phyloP scores from a whole-genome alignment of 2,113 vertebrate genomes.

The Embiotoca jacksoni region DNA sequence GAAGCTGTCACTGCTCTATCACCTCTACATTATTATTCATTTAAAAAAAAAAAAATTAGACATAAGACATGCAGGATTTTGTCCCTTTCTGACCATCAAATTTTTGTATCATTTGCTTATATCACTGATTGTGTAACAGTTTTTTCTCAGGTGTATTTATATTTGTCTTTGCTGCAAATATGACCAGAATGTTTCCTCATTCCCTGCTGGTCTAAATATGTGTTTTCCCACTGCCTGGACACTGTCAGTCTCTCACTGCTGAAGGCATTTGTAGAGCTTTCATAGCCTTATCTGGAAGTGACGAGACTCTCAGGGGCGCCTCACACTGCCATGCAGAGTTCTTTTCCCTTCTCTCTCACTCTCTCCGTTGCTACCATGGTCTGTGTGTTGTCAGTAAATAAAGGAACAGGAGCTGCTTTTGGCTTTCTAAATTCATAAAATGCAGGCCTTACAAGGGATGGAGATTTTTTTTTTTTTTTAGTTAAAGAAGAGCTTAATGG shows the following conservation, averaged over 20 bases:
- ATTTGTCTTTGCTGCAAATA: slow-evolving; percentile 27
- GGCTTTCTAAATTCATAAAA: slow-evolving; percentile 41
- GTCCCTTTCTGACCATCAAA: background rate
- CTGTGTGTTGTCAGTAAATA: slow-evolving; percentile 78
- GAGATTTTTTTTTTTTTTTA: slow-evolving; percentile 18
- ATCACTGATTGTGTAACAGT: too few relatives aligned
- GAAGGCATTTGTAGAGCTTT: slow-evolving; percentile 54
- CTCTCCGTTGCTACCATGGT: slow-evolving; percentile 61
- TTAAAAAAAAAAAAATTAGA: too few relatives aligned
- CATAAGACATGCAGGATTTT: background rate
- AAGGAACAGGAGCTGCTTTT: slow-evolving; percentile 57
- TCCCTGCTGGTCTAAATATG: slow-evolving; percentile 47
- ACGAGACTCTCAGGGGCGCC: slow-evolving; percentile 62
- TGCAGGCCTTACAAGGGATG: slow-evolving; percentile 59
- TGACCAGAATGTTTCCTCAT: slow-evolving; percentile 40
- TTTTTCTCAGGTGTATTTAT: background rate
- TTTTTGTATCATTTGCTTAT: slow-evolving; percentile 1
- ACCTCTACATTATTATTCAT: background rate
- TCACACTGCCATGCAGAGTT: slow-evolving; percentile 54
- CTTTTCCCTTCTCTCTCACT: background rate
- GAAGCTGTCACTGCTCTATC: background rate
- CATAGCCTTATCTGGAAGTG: slow-evolving; percentile 82
- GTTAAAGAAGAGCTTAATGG: background rate
- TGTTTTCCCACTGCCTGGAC: slow-evolving; percentile 62
- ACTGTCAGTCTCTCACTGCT: slow-evolving; percentile 67